Conservation (phyloP, 2,888 invertebrate genomes). For the Eretmocerus hayati region DNA sequence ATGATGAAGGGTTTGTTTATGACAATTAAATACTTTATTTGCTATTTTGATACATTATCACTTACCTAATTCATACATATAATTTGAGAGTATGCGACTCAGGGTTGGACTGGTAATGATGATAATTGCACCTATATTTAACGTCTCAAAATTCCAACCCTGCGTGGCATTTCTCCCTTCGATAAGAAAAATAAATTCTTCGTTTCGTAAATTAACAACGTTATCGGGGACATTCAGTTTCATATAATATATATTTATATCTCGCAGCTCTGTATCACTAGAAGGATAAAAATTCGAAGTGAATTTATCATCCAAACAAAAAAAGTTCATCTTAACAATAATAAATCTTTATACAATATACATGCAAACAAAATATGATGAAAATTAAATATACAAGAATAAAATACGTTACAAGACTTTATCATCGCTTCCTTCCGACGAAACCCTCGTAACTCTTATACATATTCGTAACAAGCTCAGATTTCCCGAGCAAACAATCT, state of each 20-base stretch:
- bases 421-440: slow-evolving; percentile 8
- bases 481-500: slow-evolving; percentile 10
- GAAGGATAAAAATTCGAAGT: slow-evolving; percentile 14
- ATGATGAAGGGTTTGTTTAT: too few species aligned
- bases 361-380: slow-evolving; percentile 14
- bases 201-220: slow-evolving; percentile 18
- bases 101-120: slow-evolving; percentile 32
- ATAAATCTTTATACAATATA: too few species aligned
- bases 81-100: slow-evolving; percentile 33
- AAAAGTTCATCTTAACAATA: too few species aligned
- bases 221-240: slow-evolving; percentile 5
- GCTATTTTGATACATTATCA: slow-evolving; percentile 15
- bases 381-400: slow-evolving; percentile 15
- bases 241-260: background rate
- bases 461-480: slow-evolving; percentile 13
- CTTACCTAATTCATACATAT: background rate
- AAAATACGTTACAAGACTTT: slow-evolving; percentile 14
- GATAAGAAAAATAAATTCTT: slow-evolving; percentile 27
- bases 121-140: slow-evolving; percentile 44
- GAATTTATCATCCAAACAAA: too few species aligned
- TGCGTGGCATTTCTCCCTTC: slow-evolving; percentile 33
- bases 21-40: slow-evolving; percentile 9
- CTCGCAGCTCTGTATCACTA: background rate
- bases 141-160: slow-evolving; percentile 41
- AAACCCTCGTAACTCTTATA: slow-evolving; percentile 14